Percentiles rank a stretch among this genome's conserved stretches.
phyloP scores from a whole-genome alignment of 2,888 invertebrate species.

The Hedychridium roseum region DNA sequence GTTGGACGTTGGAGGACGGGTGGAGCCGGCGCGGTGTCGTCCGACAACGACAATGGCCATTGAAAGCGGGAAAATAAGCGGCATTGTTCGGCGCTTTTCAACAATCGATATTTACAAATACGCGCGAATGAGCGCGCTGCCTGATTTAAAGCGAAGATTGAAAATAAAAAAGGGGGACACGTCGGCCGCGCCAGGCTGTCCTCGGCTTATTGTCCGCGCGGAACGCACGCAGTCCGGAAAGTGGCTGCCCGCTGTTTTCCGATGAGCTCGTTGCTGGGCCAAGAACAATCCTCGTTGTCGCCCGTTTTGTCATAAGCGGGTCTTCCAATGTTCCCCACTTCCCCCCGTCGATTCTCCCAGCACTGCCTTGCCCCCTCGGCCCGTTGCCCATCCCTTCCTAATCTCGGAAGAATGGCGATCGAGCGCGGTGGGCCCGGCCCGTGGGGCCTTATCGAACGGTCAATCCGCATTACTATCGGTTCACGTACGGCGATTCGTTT shows the following conservation, averaged over 20 bases:
- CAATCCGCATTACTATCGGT: no score
- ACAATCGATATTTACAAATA: conserved; percentile 64
- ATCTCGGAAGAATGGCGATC: no score
- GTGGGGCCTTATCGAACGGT: no score
- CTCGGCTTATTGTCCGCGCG: not conserved
- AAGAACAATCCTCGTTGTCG: conserved; percentile 35
- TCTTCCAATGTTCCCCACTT: conserved; percentile 10
- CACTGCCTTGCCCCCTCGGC: no score
- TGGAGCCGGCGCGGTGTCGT: conserved; percentile 24
- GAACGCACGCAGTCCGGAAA: conserved; percentile 26
- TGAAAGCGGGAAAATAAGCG: conserved; percentile 62
- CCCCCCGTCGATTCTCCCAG: conserved; percentile 7
- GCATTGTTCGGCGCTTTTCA: conserved; percentile 63
- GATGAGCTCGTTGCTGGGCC: conserved; percentile 16
- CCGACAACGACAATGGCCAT: conserved; percentile 54
- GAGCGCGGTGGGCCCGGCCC: no score
- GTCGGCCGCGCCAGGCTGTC: conserved; percentile 26
- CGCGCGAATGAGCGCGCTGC: conserved; percentile 36
- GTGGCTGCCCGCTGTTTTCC: conserved; percentile 35
- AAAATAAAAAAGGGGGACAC: conserved; percentile 54
- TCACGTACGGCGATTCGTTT: no score
- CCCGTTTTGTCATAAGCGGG: conserved; percentile 20
- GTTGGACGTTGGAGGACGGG: conserved; percentile 11
- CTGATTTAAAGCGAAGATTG: conserved; percentile 55
- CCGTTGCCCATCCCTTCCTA: no score